These are phyloP conservation scores for Muscina levida DNA, from an alignment of 2,888 invertebrate genomes.

Conservation along the genomic window DNA sequence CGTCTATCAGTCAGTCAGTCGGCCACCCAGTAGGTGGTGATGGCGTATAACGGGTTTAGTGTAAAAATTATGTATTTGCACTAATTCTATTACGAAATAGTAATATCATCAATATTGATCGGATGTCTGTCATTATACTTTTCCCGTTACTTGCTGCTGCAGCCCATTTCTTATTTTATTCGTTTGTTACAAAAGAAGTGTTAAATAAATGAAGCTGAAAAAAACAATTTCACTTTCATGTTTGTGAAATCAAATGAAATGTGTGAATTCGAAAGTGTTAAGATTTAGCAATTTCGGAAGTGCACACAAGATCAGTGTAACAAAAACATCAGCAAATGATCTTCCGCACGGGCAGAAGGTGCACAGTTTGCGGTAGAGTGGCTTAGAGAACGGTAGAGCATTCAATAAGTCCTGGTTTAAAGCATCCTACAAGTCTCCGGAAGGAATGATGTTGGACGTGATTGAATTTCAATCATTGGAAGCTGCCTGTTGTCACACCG, in stretches of 20 bases:
- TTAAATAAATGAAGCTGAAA: slow-evolving; percentile 35
- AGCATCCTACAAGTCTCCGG: no score
- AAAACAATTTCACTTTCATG: slow-evolving; percentile 59
- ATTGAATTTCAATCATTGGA: no score
- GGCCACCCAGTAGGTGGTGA: no score
- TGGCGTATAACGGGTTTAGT: slow-evolving; percentile 51
- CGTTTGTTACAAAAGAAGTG: slow-evolving; percentile 44
- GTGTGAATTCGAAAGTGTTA: slow-evolving; percentile 57
- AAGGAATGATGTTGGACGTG: no score
- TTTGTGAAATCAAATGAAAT: slow-evolving; percentile 60
- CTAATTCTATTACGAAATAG: slow-evolving; percentile 60
- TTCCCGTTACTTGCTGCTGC: slow-evolving; percentile 17
- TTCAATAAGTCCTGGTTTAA: no score
- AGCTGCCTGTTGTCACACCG: no score
- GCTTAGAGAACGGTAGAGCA: no score
- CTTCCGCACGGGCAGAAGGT: no score
- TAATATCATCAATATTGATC: not conserved
- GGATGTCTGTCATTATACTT: not conserved
- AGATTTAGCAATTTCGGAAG: slow-evolving; percentile 25
- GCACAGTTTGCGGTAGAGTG: no score
- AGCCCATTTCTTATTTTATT: slow-evolving; percentile 1
- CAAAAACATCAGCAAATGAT: no score
- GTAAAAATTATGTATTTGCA: slow-evolving; percentile 54
- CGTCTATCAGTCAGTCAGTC: no score
- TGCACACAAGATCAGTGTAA: not conserved